A percentile compares a stretch with the other conserved stretches of the same genome.
These are phyloP conservation scores for Ophiothrix spiculata DNA, from an alignment of 35 echinoderm and acorn worm species.

Conservation along the genomic window DNA sequence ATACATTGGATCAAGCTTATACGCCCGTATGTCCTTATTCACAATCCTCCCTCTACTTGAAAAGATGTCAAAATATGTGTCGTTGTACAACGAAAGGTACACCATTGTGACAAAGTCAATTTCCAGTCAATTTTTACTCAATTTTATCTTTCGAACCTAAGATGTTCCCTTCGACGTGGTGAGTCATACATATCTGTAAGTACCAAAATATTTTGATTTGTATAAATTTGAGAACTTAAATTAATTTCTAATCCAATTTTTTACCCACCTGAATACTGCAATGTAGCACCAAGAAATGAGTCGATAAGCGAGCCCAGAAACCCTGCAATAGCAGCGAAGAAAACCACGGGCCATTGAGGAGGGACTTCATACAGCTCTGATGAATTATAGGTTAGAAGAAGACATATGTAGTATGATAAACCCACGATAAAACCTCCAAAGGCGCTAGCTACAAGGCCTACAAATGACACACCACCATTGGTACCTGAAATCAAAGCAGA, in stretches of 20 bases:
- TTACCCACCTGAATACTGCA: conserved; percentile 87
- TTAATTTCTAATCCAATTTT: background rate
- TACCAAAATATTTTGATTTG: background rate
- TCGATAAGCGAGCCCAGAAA: conserved; percentile 76
- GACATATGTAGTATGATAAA: conserved; percentile 58
- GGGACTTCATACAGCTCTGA: conserved; percentile 7
- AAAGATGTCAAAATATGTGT: too few relatives aligned
- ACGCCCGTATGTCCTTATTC: too few relatives aligned
- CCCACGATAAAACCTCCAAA: conserved; percentile 75
- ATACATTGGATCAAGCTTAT: too few relatives aligned
- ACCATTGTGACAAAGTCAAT: too few relatives aligned
- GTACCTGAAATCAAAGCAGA: conserved; percentile 61
- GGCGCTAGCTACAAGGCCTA: conserved; percentile 68
- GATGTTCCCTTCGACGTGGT: too few relatives aligned
- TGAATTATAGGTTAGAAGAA: conserved; percentile 39
- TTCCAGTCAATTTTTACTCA: too few relatives aligned
- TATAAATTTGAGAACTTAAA: background rate
- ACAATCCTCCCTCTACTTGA: too few relatives aligned
- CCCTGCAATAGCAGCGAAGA: conserved; percentile 70
- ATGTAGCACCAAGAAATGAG: conserved; percentile 80
- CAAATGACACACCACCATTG: conserved; percentile 74
- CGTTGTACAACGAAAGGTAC: too few relatives aligned
- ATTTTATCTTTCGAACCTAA: too few relatives aligned
- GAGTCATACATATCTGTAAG: too few relatives aligned
- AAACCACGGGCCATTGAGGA: conserved; percentile 83